Evolutionary conservation across 2,797 vertebrate species (phyloP).

Genomic region (Sphenopsis melanotis): DNA sequence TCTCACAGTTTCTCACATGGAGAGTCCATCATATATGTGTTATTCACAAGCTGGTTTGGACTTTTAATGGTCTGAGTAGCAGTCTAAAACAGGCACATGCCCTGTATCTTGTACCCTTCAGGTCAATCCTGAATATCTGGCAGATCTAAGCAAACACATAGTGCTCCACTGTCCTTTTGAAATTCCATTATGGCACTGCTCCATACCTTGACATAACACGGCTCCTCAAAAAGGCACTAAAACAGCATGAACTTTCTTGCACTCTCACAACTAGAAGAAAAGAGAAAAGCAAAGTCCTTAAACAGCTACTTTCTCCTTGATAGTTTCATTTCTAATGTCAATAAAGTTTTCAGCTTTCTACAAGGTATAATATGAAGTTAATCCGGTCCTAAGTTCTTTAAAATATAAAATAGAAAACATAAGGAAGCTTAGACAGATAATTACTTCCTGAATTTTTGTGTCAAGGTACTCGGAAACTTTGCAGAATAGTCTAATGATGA

Average conservation of each 20-base stretch:
- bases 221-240: conserved; percentile 12
- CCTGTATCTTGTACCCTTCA: neutral
- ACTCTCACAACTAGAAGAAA: neutral
- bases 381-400: neutral
- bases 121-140: neutral
- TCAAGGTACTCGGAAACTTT: neutral
- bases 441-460: neutral
- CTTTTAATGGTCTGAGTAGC: neutral
- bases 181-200: neutral
- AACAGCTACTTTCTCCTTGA: neutral
- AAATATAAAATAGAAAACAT: neutral
- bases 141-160: neutral
- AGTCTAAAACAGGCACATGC: neutral
- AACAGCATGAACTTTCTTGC: neutral
- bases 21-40: neutral
- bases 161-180: conserved; percentile 21
- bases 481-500: neutral
- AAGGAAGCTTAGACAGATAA: neutral
- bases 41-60: neutral
- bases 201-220: conserved; percentile 2
- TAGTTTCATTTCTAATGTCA: neutral
- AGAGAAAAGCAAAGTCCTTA: neutral
- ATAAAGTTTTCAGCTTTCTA: neutral
- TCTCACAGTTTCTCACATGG: neutral
- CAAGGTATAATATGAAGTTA: neutral